Base-by-base conservation (phyloP, 2,113 vertebrate species). In the Hystrix cristata region DNA sequence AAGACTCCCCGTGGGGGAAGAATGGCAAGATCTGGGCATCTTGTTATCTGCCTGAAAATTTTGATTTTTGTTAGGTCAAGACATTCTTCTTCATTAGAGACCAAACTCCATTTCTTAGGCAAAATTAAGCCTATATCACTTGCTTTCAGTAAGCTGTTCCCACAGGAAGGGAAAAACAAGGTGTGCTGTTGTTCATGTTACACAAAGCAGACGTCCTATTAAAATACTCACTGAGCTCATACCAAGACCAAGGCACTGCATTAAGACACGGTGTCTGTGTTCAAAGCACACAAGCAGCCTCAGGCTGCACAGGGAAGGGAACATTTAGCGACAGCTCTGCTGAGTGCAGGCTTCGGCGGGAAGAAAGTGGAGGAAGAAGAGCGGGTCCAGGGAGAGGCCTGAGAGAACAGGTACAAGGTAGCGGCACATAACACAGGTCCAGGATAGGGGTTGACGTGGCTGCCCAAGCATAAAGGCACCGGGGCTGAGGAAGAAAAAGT, bases 21-120 rank as follows among this genome's bases (percentile, higher is more conserved):
- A 89, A 83, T 80, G 38, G 74, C 62, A 67, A 93, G 51, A 83
- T 62, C 23, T 90, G 38, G 93, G 51, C 19, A 71, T 55, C 57
- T 91, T 96, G 53, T 51, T 97, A 89, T 71, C 27, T 84, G 74
- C 62, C 8, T 95, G 46, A 31, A 93, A 4, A 94, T 79, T 85
- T 93, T 19, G 18, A 62, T 10, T 5, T 85, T 93, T 55, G 79
- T 67, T 69, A 96, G 25, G 85, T 91, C 53, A 90, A 57, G 10
- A 10, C 1, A 34, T 71, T 93, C 53, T 90, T 87, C 91, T 91
- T 57, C 67, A 93, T 88, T 91, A 79, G 78, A 91, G 94, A 91
- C 31, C 38, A 94, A 95, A 85, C 14, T 87, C 51, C 91, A 53
- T 87, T 53, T n/a, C 83, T 86, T 34, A 3, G 10, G 34, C 7